Evolutionary conservation across 2,888 invertebrate genomes (phyloP), one percentile per base, ranked within the genome.

Genomic region (Cynaeus angustus): DNA sequence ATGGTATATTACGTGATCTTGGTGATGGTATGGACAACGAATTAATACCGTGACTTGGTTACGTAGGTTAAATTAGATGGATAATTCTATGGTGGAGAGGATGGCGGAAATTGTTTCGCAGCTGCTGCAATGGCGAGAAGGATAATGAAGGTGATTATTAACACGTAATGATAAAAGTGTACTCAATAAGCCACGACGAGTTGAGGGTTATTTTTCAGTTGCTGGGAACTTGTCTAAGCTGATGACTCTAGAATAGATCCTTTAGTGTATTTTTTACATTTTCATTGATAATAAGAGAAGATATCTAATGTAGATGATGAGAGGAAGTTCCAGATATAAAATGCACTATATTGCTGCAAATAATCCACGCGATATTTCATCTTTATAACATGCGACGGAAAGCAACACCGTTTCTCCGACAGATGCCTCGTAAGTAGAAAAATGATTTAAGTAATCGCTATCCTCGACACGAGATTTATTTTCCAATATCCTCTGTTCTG

Each of bases 11-110:
- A 84, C 83, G 84, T 83, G 84, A 83, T 84, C 80, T 82, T 80
- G 79, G 79, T 7, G 33, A 33, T 33, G 33, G 33, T 33, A 80
- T 79, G 79, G 83, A 83, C 82, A 82, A 81, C 77, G 80, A 83
- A 84, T 84, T 83, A 83, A 83, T 83, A 83, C 82, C 82, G 81
- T 81, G 83, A 81, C 80, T 77, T 68, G 62, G 38, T 43, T 61
- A 38, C 41, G 26, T 21, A 6, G 10, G 16, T 43, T 61, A 56
- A 64, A 69, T 69, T 69, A 69, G 69, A 69, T 56, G 28, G 38
- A 16, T 68, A 66, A 66, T 66, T 26, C 33, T 66, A 58, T 26
- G 37, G 26, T 33, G 14, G 37, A 33, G 45, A 30, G 12, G 14
- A 48, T 45, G 58, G 58, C 48, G 69, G 69, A 69, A 69, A 69